Conservation (phyloP, 2,888 invertebrate genomes). For the Caenorhabditis macrosperma region DNA sequence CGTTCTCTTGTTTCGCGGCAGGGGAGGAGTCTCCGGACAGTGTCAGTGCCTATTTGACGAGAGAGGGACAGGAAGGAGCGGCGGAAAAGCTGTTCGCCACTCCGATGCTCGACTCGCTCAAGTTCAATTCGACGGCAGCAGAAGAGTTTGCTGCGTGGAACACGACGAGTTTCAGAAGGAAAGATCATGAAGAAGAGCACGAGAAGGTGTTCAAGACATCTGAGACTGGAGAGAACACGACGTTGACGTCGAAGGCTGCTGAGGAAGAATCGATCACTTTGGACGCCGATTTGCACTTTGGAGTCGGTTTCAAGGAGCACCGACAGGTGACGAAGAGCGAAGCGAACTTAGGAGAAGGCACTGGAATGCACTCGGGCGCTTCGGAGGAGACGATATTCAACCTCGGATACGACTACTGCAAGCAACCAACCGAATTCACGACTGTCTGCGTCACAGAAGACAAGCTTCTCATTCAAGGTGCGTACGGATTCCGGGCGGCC, state of each 20-base stretch:
- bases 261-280: conserved; percentile 45
- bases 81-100: conserved; percentile 52
- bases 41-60: conserved; percentile 51
- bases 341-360: conserved; percentile 58
- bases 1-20: conserved; percentile 68
- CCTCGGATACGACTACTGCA: conserved; percentile 67
- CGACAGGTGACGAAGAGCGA: conserved; percentile 39
- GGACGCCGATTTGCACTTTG: conserved; percentile 54
- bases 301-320: conserved; percentile 44
- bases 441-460: conserved; percentile 61
- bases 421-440: conserved; percentile 68
- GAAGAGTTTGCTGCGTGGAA: conserved; percentile 61
- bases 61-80: conserved; percentile 22
- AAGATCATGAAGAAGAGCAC: conserved; percentile 38
- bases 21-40: conserved; percentile 68
- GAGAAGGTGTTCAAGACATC: conserved; percentile 36
- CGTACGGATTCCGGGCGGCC: conserved; percentile 57
- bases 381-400: conserved; percentile 72
- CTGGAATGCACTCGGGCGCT: conserved; percentile 62
- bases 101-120: conserved; percentile 48
- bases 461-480: conserved; percentile 53
- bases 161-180: conserved; percentile 55
- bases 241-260: conserved; percentile 35
- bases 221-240: conserved; percentile 18
- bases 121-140: conserved; percentile 56